Evolutionary conservation across 2,797 vertebrate species (phyloP), one percentile per base, ranked within the genome.

Genomic region (Cyprinella venusta): DNA sequence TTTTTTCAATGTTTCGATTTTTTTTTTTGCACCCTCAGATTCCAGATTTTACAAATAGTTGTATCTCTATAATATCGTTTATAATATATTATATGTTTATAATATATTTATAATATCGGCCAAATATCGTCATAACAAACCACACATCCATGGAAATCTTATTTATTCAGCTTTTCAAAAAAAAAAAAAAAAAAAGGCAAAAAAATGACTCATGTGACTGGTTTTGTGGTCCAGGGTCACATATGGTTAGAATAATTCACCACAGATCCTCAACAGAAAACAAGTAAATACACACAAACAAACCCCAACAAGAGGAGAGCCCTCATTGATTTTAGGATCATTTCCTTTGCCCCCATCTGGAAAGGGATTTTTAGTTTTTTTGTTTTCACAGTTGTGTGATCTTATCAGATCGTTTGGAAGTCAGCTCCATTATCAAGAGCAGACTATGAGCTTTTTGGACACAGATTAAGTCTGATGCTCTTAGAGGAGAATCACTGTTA

Each of bases 171-270:
- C 45, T 48, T 15, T 48, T 5, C 0, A 2, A 33, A 33, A 48
- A 15, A 48, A 48, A 48, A 15, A 33, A 33, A 33, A 30, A 45
- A 13, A 45, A 45, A 45, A 45, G 13, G 42, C 0, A 0, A 6
- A 36, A 36, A 36, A 36, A 36, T 36, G 45, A 45, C 45, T 13
- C 45, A 45, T 12, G 4, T 15, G 42, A 45, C 42, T 45, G 45
- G 45, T 15, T 15, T 45, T 45, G 45, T 48, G 45, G 45, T 48
- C 45, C 45, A 48, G 45, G 12, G 4, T 48, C 45, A 82, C 87
- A 87, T 84, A 77, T 87, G 88, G 82, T 83, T 79, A 69, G 74
- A 72, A 86, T 88, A 87, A 89, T 89, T 86, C 69, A 84, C 76
- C 74, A 87, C 87, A 89, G 86, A 72, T 87, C 78, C 71, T 24